Evolutionary conservation across 2,888 invertebrate species (phyloP).

Genomic region (Trisateles emortualis): DNA sequence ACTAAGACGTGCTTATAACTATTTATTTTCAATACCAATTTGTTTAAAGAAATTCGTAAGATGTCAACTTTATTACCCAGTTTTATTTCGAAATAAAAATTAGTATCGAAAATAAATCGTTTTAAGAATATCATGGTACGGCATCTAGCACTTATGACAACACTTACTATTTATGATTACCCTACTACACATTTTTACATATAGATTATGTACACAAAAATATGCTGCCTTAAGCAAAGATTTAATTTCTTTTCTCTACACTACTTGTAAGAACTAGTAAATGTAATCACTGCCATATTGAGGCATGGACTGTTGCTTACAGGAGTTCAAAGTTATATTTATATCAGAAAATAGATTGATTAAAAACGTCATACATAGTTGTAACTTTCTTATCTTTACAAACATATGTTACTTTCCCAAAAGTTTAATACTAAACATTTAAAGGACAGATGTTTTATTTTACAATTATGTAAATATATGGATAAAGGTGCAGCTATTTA

Average conservation of each 20-base stretch:
- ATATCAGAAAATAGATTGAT: conserved; percentile 6
- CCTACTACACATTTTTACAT: neutral
- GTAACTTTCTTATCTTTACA: too few relatives aligned
- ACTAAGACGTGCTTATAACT: too few relatives aligned
- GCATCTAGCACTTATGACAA: too few relatives aligned
- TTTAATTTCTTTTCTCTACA: too few relatives aligned
- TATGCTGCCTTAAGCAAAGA: conserved; percentile 1
- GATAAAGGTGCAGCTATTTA: conserved; percentile 5
- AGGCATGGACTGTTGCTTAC: neutral
- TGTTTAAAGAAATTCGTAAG: too few relatives aligned
- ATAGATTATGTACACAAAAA: conserved; percentile 11
- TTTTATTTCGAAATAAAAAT: too few relatives aligned
- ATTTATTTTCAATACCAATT: too few relatives aligned
- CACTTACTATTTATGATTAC: too few relatives aligned
- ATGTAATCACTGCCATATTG: neutral
- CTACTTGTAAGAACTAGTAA: neutral
- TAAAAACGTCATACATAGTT: neutral
- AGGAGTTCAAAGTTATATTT: neutral
- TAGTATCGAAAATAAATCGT: too few relatives aligned
- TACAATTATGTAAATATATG: neutral
- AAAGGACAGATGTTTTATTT: neutral
- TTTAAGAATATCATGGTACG: too few relatives aligned
- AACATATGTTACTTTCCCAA: neutral
- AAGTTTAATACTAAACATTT: neutral
- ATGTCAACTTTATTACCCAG: too few relatives aligned